Evolutionary conservation across 2,113 vertebrate genomes (phyloP).

Genomic region (Oreocharis arfaki): DNA sequence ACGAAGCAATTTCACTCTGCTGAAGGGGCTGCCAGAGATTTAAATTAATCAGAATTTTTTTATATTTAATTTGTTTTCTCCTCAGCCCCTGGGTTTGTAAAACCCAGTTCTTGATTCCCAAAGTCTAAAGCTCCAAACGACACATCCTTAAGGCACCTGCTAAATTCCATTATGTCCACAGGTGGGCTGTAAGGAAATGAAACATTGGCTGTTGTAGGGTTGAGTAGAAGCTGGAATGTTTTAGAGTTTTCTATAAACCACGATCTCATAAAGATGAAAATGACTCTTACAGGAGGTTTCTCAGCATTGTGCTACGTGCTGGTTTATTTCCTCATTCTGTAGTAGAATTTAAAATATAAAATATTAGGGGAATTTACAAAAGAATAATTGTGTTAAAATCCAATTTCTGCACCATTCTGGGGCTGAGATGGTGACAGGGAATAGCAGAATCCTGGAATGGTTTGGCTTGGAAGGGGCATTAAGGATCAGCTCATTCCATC

Average conservation of each 20-base stretch:
- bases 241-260: background rate
- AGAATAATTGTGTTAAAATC: background rate
- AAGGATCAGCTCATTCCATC: background rate
- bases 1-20: background rate
- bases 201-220: background rate
- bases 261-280: background rate
- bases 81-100: background rate
- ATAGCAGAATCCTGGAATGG: background rate
- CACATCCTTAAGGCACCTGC: background rate
- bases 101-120: background rate
- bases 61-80: background rate
- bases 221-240: background rate
- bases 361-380: background rate
- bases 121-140: background rate
- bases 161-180: background rate
- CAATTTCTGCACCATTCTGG: background rate
- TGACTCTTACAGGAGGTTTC: background rate
- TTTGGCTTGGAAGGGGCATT: background rate
- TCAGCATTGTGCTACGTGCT: background rate
- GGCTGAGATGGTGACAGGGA: background rate
- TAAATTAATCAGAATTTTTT: background rate
- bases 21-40: background rate
- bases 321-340: background rate
- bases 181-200: background rate
- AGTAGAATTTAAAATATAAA: background rate